Conservation (phyloP, 2,113 vertebrate genomes). For the Salminus brasiliensis region DNA sequence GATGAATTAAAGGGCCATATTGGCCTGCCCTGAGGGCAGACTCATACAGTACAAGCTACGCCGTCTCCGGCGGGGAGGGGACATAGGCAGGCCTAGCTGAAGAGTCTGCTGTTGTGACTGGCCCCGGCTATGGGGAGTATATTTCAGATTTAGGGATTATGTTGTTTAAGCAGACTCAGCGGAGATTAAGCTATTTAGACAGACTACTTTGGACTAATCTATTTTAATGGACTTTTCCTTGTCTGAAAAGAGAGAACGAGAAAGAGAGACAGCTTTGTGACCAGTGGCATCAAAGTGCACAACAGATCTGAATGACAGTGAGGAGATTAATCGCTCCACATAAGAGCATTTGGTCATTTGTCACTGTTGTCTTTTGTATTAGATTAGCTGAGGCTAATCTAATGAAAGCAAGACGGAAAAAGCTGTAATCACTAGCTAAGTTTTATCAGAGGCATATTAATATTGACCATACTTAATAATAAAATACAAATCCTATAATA, state of each 20-base stretch:
- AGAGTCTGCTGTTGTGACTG: conserved; percentile 52
- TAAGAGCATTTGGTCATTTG: conserved; percentile 4
- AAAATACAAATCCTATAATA: too few relatives aligned
- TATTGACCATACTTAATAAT: too few relatives aligned
- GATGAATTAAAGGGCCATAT: conserved; percentile 77
- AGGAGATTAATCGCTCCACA: conserved; percentile 59
- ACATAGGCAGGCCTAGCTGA: conserved; percentile 32
- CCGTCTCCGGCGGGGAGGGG: conserved; percentile 57
- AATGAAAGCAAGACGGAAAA: background rate
- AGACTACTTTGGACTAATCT: conserved; percentile 68
- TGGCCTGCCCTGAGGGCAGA: conserved; percentile 79
- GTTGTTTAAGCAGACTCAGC: conserved; percentile 69
- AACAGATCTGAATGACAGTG: conserved; percentile 66
- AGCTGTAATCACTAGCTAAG: too few relatives aligned
- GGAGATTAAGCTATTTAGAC: conserved; percentile 75
- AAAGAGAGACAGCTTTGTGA: conserved; percentile 70
- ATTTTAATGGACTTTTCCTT: conserved; percentile 64
- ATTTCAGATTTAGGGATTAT: conserved; percentile 73
- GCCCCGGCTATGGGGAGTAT: conserved; percentile 30
- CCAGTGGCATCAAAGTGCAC: conserved; percentile 64
- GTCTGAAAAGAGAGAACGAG: conserved; percentile 65
- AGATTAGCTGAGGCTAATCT: background rate
- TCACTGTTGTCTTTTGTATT: background rate
- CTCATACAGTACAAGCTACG: conserved; percentile 77
- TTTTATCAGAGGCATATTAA: too few relatives aligned